These are phyloP conservation scores for Arenicola marina DNA, from an alignment of 2,888 invertebrate genomes.

Conservation along the genomic window DNA sequence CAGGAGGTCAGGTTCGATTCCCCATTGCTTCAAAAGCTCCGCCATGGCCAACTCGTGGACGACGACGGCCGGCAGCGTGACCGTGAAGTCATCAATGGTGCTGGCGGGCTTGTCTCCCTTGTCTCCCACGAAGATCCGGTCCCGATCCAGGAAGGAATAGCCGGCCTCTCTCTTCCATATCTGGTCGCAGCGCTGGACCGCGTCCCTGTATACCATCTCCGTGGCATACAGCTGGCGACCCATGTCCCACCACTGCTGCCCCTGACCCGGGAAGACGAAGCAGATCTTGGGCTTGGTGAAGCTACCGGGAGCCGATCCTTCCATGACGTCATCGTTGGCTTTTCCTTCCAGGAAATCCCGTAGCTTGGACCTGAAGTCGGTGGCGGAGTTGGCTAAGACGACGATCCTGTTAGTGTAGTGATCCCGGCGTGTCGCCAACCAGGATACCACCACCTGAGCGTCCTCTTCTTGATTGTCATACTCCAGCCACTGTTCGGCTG, in stretches of 20 bases:
- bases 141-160: slow-evolving; percentile 16
- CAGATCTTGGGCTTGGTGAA: slow-evolving; percentile 14
- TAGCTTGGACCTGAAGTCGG: slow-evolving; percentile 11
- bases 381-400: slow-evolving; percentile 16
- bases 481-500: slow-evolving; percentile 11
- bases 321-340: slow-evolving; percentile 12
- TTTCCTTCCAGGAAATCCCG: slow-evolving; percentile 8
- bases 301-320: slow-evolving; percentile 4
- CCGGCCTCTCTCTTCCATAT: slow-evolving; percentile 18
- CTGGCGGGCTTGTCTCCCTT: background rate
- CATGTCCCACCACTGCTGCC: slow-evolving; percentile 29
- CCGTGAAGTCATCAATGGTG: slow-evolving; percentile 7
- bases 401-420: slow-evolving; percentile 18
- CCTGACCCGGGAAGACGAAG: slow-evolving; percentile 30
- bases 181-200: slow-evolving; percentile 16
- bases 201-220: slow-evolving; percentile 18
- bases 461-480: slow-evolving; percentile 14
- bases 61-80: slow-evolving; percentile 10
- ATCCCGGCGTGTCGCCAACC: slow-evolving; percentile 14
- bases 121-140: slow-evolving; percentile 9
- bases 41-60: slow-evolving; percentile 5
- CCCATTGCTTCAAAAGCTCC: slow-evolving; percentile 11
- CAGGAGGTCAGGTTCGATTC: slow-evolving; percentile 11
- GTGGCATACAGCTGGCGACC: slow-evolving; percentile 20
- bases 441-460: slow-evolving; percentile 18